Evolutionary conservation across 2,113 vertebrate species (phyloP).

Genomic region (Triplophysa siluroides): DNA sequence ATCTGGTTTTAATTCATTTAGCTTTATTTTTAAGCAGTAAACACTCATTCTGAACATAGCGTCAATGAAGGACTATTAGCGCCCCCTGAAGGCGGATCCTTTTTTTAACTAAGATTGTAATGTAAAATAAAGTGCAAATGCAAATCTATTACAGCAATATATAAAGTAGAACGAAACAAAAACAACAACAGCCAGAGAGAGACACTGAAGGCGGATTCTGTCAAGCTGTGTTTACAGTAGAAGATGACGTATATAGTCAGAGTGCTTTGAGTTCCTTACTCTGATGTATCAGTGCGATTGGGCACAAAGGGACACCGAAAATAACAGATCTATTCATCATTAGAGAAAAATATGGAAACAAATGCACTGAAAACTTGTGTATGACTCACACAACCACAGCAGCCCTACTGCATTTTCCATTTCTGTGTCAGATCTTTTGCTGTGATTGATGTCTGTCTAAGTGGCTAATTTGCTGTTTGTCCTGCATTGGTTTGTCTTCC

Average conservation of each 20-base stretch:
- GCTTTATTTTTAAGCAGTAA: too few species aligned
- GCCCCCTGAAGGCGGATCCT: not conserved
- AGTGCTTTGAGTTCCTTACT: conserved; percentile 7
- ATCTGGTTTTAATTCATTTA: too few species aligned
- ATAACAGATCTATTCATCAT: conserved; percentile 10
- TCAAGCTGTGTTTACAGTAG: too few species aligned
- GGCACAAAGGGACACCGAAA: not conserved
- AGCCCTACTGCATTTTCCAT: not conserved
- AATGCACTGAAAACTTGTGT: not conserved
- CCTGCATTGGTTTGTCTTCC: not conserved
- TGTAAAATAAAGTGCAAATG: too few species aligned
- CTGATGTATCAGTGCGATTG: conserved; percentile 7
- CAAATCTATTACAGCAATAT: too few species aligned
- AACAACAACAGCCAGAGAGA: conserved; percentile 4
- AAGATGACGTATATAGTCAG: too few species aligned
- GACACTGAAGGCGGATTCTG: too few species aligned
- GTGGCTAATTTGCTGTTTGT: conserved; percentile 19
- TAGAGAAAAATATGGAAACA: not conserved
- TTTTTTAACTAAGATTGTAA: too few species aligned
- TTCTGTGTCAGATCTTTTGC: not conserved
- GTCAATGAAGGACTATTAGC: not conserved
- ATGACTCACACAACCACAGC: conserved; percentile 8
- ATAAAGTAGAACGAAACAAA: conserved; percentile 36
- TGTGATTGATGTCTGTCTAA: conserved; percentile 20
- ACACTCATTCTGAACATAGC: not conserved